These are phyloP conservation scores for Rhodinocichla rosea DNA, from an alignment of 2,113 vertebrate species.

Conservation along the genomic window DNA sequence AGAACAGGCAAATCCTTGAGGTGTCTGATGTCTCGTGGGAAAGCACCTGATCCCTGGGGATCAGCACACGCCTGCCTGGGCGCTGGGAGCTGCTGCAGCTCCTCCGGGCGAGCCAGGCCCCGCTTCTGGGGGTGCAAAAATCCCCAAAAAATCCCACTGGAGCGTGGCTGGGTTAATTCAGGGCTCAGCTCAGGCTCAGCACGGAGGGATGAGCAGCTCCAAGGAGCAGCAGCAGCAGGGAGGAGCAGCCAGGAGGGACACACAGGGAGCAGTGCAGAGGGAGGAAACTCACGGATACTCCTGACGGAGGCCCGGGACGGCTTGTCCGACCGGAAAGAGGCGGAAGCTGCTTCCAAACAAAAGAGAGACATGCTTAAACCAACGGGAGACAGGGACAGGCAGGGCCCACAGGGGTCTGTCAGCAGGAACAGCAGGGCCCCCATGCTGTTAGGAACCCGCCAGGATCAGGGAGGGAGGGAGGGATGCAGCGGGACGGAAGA, in stretches of 20 bases:
- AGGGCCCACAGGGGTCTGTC: neutral
- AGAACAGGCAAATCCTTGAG: neutral
- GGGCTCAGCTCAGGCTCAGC: neutral
- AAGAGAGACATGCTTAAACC: slow-evolving; percentile 58
- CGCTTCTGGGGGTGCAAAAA: neutral
- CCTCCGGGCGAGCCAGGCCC: neutral
- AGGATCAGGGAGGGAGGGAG: neutral
- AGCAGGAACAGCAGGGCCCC: neutral
- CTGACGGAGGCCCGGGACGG: slow-evolving; percentile 72
- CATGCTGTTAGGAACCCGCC: slow-evolving; percentile 11
- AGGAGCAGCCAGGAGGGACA: neutral
- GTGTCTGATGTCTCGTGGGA: neutral
- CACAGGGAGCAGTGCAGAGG: slow-evolving; percentile 7
- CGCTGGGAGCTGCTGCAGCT: neutral
- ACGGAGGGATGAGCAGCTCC: neutral
- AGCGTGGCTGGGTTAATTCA: neutral
- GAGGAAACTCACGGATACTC: slow-evolving; percentile 79
- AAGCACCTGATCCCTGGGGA: neutral
- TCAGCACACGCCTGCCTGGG: neutral
- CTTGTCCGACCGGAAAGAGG: slow-evolving; percentile 78
- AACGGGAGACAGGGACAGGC: neutral
- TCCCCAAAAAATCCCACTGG: neutral
- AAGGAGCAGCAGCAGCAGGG: neutral
- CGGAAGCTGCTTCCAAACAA: slow-evolving; percentile 73
- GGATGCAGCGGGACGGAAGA: neutral